Evolutionary conservation across 2,888 invertebrate genomes (phyloP).

Genomic region (Chydorus sphaericus): DNA sequence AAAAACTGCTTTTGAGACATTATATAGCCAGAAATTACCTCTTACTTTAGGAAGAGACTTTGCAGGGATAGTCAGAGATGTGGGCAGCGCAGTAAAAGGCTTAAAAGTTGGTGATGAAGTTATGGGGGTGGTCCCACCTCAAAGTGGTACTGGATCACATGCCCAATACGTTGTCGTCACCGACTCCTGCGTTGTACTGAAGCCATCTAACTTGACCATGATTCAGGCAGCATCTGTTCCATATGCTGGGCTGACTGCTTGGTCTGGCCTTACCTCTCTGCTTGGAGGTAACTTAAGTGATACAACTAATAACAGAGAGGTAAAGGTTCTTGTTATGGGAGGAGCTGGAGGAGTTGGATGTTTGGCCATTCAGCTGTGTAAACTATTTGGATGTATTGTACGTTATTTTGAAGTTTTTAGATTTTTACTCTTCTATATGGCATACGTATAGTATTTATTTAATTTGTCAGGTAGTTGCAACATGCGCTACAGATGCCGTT

Average conservation of each 20-base stretch:
- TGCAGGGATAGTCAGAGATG: conserved; percentile 57
- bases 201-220: conserved; percentile 45
- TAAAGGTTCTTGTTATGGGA: conserved; percentile 63
- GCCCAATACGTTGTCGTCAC: conserved; percentile 55
- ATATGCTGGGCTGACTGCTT: conserved; percentile 74
- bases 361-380: conserved; percentile 69
- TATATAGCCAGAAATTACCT: conserved; percentile 55
- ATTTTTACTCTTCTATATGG: too few relatives aligned
- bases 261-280: conserved; percentile 50
- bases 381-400: conserved; percentile 55
- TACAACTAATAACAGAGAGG: too few relatives aligned
- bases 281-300: conserved; percentile 42
- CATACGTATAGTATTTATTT: too few relatives aligned
- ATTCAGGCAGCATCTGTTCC: conserved; percentile 64
- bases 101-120: conserved; percentile 61
- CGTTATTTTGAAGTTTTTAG: conserved; percentile 19
- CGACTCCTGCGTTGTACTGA: conserved; percentile 22
- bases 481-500: conserved; percentile 56
- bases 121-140: conserved; percentile 72
- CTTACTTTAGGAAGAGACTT: conserved; percentile 82
- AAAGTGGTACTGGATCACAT: conserved; percentile 55
- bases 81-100: conserved; percentile 44
- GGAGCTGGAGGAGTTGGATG: conserved; percentile 85
- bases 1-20: conserved; percentile 49
- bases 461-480: conserved; percentile 42